Base-by-base conservation (phyloP, 2,888 invertebrate genomes). In the Eupithecia inturbata region DNA sequence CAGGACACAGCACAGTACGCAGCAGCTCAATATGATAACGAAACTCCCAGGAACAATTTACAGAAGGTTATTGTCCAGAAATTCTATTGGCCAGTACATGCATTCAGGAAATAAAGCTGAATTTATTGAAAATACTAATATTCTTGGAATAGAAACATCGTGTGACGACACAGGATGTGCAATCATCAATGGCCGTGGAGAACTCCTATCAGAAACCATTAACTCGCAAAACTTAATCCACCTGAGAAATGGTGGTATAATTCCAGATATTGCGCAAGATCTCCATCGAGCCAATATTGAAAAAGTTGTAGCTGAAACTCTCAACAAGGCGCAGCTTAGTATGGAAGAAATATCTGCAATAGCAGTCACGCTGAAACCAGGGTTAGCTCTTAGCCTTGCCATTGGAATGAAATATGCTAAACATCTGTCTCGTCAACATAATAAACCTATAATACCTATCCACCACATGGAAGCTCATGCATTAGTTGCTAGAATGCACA, bases 391-490 rank as follows among this genome's bases (percentile, higher is more conserved):
- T 64, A 98, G 98, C 70, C 93, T 99, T 64, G 82, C 91, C 71
- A 96, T 99, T 68, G 99, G 99, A 5, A 92, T 97, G 86, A 96
- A 96, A 79, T 98, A 98, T 95, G 98, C 97, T 0, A 97, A 98
- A 87, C 95, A 97, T 86, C 91, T 99, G 71, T 96, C 97, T 4
- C 92, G 95, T 70, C 89, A 93, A 68, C 94, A 95, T 79, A 94
- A 95, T 0, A 98, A 97, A 89, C 99, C 99, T 0, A 95, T 99
- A 72, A 98, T 99, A 87, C 99, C 99, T 0, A 97, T 99, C 79
- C 99, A 99, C 92, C 99, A 99, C 83, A 99, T 99, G 99, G 97
- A 99, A 94, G 99, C 99, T 1, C 99, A 99, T 95, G 99, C 99
- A 16, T 93, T 99, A 72, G 98, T 97, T 45, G 97, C 96, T 10